Base-by-base conservation (phyloP, 2,888 invertebrate species). In the Xylocampa areola region DNA sequence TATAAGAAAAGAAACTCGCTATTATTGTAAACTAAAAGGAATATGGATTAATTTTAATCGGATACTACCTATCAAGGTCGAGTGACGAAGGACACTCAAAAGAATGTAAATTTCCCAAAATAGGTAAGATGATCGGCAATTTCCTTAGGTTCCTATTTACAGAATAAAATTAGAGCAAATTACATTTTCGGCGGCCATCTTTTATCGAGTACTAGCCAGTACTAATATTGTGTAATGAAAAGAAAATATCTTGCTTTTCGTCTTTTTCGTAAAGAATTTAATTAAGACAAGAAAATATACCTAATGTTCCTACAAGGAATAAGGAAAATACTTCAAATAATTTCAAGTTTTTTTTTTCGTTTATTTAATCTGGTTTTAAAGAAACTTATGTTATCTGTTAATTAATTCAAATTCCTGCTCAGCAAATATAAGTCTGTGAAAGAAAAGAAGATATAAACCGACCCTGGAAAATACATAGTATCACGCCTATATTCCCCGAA, bases 91-190 rank as follows among this genome's bases (percentile, higher is more conserved):
- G 29, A 19, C 6, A 19, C 25, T 36, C 41, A 36, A 29, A 8
- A 36, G 14, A 2, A 17, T 17, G 2, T 4, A 7, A 8, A 29
- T 25, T 14, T 17, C 8, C 1, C 8, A 23, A 36, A n/a, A n/a
- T n/a, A n/a, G n/a, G 29, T 10, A 30, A 30, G 21, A 35, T 29
- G 21, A 45, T 41, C 11, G 16, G n/a, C 48, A 19, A 48, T 44
- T 59, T 39, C 1, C 2, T 2, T 13, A 37, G 11, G 2, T 29
- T 11, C 21, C 23, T 29, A 35, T 14, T 35, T 39, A 10, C 14
- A 21, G 11, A 44, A 17, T 23, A 32, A 51, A 51, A 48, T 16
- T 17, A 44, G 48, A n/a, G 14, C 40, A 51, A 50, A 63, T 55
- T 41, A 57, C 21, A 27, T 45, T 60, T 30, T 30, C n/a, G 10